Conservation (phyloP, 2,888 invertebrate genomes). For the Aproaerema taeniolella region DNA sequence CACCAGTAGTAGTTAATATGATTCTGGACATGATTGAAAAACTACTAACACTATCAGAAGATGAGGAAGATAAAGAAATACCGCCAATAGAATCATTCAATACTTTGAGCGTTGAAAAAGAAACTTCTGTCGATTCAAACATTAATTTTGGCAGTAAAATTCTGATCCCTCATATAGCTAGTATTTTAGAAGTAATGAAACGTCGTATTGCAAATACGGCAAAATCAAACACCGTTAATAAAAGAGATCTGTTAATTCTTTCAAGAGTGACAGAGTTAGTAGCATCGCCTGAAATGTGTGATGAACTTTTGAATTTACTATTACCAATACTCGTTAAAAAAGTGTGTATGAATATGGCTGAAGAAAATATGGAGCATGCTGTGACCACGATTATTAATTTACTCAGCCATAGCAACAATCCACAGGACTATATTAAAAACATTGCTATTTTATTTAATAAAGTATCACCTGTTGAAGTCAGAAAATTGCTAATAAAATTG, state of each 20-base stretch:
- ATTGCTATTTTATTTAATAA: constrained; percentile 85
- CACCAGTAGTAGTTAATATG: constrained; percentile 79
- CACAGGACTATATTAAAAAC: constrained; percentile 81
- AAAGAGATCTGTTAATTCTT: constrained; percentile 84
- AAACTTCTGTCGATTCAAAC: constrained; percentile 33
- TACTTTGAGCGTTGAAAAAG: constrained; percentile 34
- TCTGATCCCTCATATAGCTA: constrained; percentile 83
- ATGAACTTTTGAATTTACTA: constrained; percentile 81
- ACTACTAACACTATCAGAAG: constrained; percentile 80
- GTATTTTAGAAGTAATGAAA: constrained; percentile 83
- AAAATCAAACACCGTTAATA: constrained; percentile 78
- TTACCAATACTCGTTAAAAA: constrained; percentile 84
- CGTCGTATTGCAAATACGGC: constrained; percentile 78
- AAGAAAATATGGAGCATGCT: constrained; percentile 83
- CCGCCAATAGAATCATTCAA: constrained; percentile 55
- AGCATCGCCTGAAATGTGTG: constrained; percentile 81
- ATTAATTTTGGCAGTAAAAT: constrained; percentile 86
- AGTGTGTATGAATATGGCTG: constrained; percentile 76
- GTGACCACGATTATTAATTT: constrained; percentile 86
- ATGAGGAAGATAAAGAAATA: constrained; percentile 70
- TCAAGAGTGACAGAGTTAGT: constrained; percentile 87
- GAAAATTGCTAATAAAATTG: constrained; percentile 82
- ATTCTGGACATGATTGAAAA: constrained; percentile 87
- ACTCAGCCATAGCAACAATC: constrained; percentile 80
- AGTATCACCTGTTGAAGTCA: constrained; percentile 79